Evolutionary conservation across 2,797 vertebrate genomes (phyloP).

Genomic region (Crocidura indochinensis): DNA sequence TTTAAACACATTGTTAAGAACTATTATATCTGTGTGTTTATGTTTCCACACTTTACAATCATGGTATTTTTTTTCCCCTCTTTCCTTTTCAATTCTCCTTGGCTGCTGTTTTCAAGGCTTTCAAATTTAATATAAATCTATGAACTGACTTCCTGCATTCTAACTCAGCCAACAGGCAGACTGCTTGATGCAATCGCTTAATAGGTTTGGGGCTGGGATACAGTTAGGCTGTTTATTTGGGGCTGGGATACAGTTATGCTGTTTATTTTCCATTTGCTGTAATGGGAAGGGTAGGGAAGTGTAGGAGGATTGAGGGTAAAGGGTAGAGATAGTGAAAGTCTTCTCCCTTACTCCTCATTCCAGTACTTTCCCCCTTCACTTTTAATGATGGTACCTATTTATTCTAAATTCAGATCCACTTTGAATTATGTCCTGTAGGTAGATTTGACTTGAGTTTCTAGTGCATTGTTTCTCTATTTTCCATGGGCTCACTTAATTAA

Average conservation of each 20-base stretch:
- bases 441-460: background rate
- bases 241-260: background rate
- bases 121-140: background rate
- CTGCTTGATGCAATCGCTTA: background rate
- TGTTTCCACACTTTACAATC: background rate
- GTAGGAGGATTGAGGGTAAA: background rate
- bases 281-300: background rate
- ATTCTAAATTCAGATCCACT: background rate
- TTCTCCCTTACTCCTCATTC: accelerated
- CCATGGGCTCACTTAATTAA: too few relatives aligned
- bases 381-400: background rate
- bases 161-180: background rate
- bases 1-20: background rate
- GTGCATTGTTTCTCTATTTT: too few relatives aligned
- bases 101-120: slow-evolving; percentile 2
- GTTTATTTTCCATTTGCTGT: background rate
- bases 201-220: background rate
- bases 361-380: background rate
- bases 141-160: background rate
- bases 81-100: slow-evolving; percentile 13
- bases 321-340: background rate
- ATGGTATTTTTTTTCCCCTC: background rate
- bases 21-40: background rate
- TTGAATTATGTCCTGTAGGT: background rate
- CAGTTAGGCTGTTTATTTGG: background rate